phyloP scores from a whole-genome alignment of 2,113 vertebrate genomes.

The Atrichornis clamosus region DNA sequence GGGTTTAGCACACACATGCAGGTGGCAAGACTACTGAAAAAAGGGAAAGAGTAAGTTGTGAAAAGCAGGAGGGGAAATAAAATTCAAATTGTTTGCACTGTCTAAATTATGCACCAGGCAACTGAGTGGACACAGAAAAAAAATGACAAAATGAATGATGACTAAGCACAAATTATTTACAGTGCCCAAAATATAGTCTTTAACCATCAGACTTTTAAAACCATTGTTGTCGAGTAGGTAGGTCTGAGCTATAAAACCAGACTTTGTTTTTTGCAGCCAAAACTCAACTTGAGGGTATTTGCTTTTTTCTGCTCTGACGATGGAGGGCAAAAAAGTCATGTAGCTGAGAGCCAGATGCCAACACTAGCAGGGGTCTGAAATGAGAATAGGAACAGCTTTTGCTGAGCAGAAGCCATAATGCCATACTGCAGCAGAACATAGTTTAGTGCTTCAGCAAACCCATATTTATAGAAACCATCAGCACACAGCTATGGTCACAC shows the following conservation, averaged over 20 bases:
- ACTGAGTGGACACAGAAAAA: neutral
- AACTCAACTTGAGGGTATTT: neutral
- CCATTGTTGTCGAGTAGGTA: neutral
- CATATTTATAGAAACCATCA: constrained; percentile 33
- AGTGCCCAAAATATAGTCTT: neutral
- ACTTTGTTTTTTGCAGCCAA: neutral
- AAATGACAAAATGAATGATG: neutral
- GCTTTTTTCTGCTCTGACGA: neutral
- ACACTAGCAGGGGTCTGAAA: constrained; percentile 11
- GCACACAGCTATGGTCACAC: neutral
- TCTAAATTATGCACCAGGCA: neutral
- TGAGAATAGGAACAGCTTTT: constrained; percentile 18
- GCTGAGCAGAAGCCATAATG: constrained; percentile 18
- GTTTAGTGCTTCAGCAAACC: neutral
- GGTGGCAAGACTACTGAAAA: neutral
- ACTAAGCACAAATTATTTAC: neutral
- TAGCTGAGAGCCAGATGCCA: constrained; percentile 2
- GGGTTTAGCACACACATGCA: neutral
- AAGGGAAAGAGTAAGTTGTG: neutral
- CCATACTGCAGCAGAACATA: neutral
- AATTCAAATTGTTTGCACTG: neutral
- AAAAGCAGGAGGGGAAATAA: neutral
- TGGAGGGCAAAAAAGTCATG: neutral
- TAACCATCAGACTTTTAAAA: neutral
- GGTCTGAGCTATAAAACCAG: neutral